A percentile compares a stretch with the other conserved stretches of the same genome.
These are phyloP conservation scores for Rhopalosiphum nymphaeae DNA, from an alignment of 2,888 invertebrate species.

Conservation along the genomic window DNA sequence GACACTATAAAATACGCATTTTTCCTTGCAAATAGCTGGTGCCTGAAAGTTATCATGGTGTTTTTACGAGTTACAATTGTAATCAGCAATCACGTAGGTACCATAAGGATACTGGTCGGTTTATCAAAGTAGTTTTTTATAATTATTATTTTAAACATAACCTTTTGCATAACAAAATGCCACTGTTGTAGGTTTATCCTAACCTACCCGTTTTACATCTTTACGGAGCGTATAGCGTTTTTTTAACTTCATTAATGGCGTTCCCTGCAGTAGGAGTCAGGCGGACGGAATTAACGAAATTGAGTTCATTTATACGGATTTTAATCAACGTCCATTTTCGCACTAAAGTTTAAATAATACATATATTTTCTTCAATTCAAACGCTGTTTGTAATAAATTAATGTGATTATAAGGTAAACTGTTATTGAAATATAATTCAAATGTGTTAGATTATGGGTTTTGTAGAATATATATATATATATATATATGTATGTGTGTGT, in stretches of 20 bases:
- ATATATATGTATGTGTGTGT: too few species aligned
- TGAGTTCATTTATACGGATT: conserved; percentile 17
- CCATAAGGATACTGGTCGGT: conserved; percentile 46
- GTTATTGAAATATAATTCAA: background rate
- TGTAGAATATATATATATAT: background rate
- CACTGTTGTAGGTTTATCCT: background rate
- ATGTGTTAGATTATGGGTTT: background rate
- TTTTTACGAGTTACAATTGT: conserved; percentile 62
- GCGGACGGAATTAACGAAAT: background rate
- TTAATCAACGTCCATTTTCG: background rate
- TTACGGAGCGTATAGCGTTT: background rate
- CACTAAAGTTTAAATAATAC: background rate
- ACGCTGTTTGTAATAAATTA: background rate
- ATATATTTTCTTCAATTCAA: background rate
- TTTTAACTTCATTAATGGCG: background rate
- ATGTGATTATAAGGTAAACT: background rate
- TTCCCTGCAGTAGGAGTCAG: background rate
- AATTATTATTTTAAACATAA: conserved; percentile 37
- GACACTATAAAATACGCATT: conserved; percentile 47
- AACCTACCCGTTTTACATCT: background rate
- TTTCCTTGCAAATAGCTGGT: conserved; percentile 23
- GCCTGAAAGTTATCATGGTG: conserved; percentile 49
- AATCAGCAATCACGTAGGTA: conserved; percentile 42
- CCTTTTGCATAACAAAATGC: background rate
- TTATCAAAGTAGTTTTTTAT: conserved; percentile 45